Evolutionary conservation across 2,113 vertebrate genomes (phyloP).

Genomic region (Eulacestoma nigropectus): DNA sequence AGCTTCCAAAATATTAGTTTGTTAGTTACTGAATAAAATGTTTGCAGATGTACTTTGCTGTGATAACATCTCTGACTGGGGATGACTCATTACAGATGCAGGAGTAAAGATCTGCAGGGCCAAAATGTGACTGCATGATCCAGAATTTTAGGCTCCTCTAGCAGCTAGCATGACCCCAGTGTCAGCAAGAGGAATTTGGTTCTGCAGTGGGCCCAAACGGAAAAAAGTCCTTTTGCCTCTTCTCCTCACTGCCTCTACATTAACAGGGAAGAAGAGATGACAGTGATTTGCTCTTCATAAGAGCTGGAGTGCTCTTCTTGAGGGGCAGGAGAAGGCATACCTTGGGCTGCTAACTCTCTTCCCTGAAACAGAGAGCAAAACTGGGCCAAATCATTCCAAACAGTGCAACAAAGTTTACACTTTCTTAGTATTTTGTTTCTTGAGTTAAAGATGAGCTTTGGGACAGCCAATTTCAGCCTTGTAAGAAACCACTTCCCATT

Average conservation of each 20-base stretch:
- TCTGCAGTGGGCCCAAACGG: neutral
- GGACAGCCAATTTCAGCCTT: neutral
- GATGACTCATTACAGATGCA: neutral
- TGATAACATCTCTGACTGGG: neutral
- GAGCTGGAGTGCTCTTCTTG: neutral
- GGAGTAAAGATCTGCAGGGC: neutral
- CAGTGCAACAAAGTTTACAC: neutral
- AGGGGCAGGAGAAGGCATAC: too few species aligned
- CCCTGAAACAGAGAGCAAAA: neutral
- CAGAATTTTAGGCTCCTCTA: neutral
- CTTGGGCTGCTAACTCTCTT: neutral
- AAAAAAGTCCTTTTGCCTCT: neutral
- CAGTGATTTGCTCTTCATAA: neutral
- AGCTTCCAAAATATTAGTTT: neutral
- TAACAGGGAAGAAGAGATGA: neutral
- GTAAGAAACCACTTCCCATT: neutral
- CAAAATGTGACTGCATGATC: neutral
- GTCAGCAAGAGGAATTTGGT: neutral
- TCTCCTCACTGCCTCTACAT: neutral
- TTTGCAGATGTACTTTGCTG: conserved; percentile 26
- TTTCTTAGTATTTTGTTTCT: neutral
- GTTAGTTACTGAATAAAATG: neutral
- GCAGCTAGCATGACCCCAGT: neutral
- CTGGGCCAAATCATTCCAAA: neutral
- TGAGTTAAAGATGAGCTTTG: neutral